Evolutionary conservation across 2,888 invertebrate species (phyloP).

Genomic region (Cheilosia scutellata): DNA sequence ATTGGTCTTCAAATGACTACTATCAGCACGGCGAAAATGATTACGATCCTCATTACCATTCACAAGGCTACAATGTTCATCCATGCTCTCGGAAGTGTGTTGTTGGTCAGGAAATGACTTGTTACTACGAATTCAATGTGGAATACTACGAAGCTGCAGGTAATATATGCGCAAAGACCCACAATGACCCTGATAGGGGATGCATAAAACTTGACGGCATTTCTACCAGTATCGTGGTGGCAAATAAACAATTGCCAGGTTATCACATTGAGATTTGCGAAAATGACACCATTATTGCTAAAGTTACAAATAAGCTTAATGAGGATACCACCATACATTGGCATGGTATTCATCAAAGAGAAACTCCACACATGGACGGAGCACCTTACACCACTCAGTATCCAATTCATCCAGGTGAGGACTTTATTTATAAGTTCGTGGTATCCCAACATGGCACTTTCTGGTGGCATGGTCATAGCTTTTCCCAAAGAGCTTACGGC

Average conservation of each 20-base stretch:
- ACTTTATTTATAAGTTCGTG: slow-evolving; percentile 81
- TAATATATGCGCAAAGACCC: slow-evolving; percentile 1
- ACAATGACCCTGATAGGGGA: slow-evolving; percentile 16
- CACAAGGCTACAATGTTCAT: slow-evolving; percentile 75
- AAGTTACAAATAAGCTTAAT: slow-evolving; percentile 80
- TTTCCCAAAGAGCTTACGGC: slow-evolving; percentile 81
- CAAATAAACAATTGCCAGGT: slow-evolving; percentile 80
- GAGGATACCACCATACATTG: slow-evolving; percentile 81
- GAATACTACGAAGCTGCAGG: slow-evolving; percentile 78
- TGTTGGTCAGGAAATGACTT: slow-evolving; percentile 79
- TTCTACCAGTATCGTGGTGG: slow-evolving; percentile 79
- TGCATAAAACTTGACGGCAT: slow-evolving; percentile 79
- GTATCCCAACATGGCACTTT: slow-evolving; percentile 81
- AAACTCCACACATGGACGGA: slow-evolving; percentile 82
- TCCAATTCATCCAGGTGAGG: slow-evolving; percentile 81
- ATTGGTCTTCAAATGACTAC: slow-evolving; percentile 15
- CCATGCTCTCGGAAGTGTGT: slow-evolving; percentile 81
- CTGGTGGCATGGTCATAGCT: slow-evolving; percentile 82
- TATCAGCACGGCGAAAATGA: slow-evolving; percentile 10
- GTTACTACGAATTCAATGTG: slow-evolving; percentile 81
- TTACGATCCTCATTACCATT: background rate
- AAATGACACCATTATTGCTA: slow-evolving; percentile 81
- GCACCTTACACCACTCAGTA: slow-evolving; percentile 82
- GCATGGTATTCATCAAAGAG: slow-evolving; percentile 81
- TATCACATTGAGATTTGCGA: slow-evolving; percentile 80